phyloP scores from a whole-genome alignment of 2,888 invertebrate genomes.

The Caradrina clavipalpis region DNA sequence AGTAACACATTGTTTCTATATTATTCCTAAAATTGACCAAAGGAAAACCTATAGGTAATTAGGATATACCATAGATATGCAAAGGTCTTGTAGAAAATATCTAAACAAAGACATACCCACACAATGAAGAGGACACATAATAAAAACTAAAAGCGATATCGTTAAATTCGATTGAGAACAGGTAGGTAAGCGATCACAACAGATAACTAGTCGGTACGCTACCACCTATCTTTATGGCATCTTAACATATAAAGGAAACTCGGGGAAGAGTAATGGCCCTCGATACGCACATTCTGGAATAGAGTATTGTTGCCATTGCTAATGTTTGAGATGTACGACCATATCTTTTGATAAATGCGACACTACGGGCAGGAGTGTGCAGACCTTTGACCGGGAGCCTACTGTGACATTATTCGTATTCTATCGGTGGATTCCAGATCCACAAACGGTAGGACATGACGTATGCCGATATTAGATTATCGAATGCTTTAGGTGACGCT shows the following conservation, averaged over 20 bases:
- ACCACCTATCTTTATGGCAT: slow-evolving; percentile 86
- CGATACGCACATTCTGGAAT: slow-evolving; percentile 86
- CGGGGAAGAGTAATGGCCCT: slow-evolving; percentile 84
- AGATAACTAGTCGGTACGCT: slow-evolving; percentile 79
- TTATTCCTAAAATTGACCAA: neutral
- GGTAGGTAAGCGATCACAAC: slow-evolving; percentile 82
- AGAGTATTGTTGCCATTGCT: slow-evolving; percentile 81
- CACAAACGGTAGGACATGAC: slow-evolving; percentile 59
- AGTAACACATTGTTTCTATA: neutral
- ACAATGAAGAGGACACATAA: slow-evolving; percentile 54
- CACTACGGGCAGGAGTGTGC: slow-evolving; percentile 67
- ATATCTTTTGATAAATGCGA: slow-evolving; percentile 81
- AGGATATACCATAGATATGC: neutral
- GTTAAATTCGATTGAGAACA: slow-evolving; percentile 80
- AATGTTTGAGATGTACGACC: slow-evolving; percentile 76
- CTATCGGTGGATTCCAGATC: slow-evolving; percentile 64
- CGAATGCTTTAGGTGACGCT: slow-evolving; percentile 43
- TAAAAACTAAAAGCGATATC: slow-evolving; percentile 73
- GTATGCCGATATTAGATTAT: slow-evolving; percentile 53
- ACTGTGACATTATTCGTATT: slow-evolving; percentile 72
- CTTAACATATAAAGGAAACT: slow-evolving; percentile 87
- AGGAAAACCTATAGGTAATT: neutral
- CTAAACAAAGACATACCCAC: slow-evolving; percentile 35
- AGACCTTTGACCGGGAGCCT: slow-evolving; percentile 74
- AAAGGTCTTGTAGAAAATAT: slow-evolving; percentile 19